Base-by-base conservation (phyloP, 1,140 invertebrate species). In the Macrobrachium nipponense region DNA sequence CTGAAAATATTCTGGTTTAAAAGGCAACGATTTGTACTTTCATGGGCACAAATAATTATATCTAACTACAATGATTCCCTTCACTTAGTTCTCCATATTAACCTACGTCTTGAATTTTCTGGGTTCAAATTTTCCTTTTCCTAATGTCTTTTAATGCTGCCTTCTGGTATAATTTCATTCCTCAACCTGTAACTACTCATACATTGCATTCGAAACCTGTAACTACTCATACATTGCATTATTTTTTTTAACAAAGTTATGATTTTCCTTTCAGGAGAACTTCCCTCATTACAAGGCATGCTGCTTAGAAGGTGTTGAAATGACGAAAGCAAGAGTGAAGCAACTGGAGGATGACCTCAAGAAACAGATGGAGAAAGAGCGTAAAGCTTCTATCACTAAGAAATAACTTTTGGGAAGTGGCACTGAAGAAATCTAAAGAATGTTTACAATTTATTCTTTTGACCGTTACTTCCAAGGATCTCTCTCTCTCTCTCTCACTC, bases 241-340 rank as follows among this genome's bases (percentile, higher is more conserved):
- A 64, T 73, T 51, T 14, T 62, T 23, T 15, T 66, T 60, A 66
- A 17, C 18, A n/a, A 36, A 12, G 14, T 20, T 20, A 23, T 11
- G 62, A 12, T 72, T 18, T 61, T 27, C 5, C 44, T 23, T 59
- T 4, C 82, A 89, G 88, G 88, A 66, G 11, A 89, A 90, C 66
- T 82, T 91, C 78, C 90, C 90, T 6, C 90, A 89, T 81, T 91
- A 91, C 87, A 89, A 90, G 70, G 90, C 90, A 76, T 89, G 91
- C 83, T 91, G 91, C 79, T 27, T 84, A 43, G 88, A 89, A 68
- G 90, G 90, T 68, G 81, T 90, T 20, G 78, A 87, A 76, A 88
- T 90, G 87, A 90, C 90, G 73, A 81, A 82, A 76, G 87, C 88
- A 20, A 86, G 89, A 77, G 79, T 87, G 8, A 89, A 89, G 78